Percentiles rank a stretch among this genome's conserved stretches.
Evolutionary conservation across 2,797 vertebrate genomes (phyloP).

Genomic region (Cossypha caffra): DNA sequence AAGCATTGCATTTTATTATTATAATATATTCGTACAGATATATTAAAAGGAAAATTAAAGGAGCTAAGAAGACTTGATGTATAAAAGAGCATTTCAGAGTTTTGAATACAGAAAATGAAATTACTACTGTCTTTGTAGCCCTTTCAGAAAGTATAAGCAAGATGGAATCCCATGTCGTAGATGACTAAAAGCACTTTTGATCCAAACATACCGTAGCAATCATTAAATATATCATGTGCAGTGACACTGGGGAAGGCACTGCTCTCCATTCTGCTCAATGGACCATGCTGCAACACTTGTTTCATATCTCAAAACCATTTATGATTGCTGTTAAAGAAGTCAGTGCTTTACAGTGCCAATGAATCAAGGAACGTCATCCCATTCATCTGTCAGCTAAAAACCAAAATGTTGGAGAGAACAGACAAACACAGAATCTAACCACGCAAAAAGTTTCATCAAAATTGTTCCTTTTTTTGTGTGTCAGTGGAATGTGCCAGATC

Average conservation of each 20-base stretch:
- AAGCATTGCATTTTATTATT: neutral
- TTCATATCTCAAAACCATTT: slow-evolving; percentile 43
- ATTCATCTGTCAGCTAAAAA: slow-evolving; percentile 41
- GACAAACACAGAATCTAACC: neutral
- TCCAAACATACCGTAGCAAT: neutral
- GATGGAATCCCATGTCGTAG: slow-evolving; percentile 22
- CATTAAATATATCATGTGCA: slow-evolving; percentile 49
- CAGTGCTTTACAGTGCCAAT: slow-evolving; percentile 24
- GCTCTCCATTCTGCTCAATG: slow-evolving; percentile 58
- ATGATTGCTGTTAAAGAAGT: slow-evolving; percentile 55
- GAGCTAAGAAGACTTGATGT: neutral
- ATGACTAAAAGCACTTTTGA: slow-evolving; percentile 46
- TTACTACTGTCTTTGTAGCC: neutral
- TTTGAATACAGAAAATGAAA: neutral
- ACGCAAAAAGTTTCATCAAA: neutral
- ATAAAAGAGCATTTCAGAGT: neutral
- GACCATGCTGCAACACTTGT: slow-evolving; percentile 56
- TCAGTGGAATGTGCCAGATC: neutral
- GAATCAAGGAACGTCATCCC: slow-evolving; percentile 39
- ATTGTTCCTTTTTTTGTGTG: neutral
- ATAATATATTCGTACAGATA: neutral
- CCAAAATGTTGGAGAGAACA: neutral
- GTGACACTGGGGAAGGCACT: neutral
- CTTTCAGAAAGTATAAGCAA: slow-evolving; percentile 3
- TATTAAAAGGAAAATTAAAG: neutral